Base-by-base conservation (phyloP, 2,113 vertebrate genomes). In the Brevimyrus niger region DNA sequence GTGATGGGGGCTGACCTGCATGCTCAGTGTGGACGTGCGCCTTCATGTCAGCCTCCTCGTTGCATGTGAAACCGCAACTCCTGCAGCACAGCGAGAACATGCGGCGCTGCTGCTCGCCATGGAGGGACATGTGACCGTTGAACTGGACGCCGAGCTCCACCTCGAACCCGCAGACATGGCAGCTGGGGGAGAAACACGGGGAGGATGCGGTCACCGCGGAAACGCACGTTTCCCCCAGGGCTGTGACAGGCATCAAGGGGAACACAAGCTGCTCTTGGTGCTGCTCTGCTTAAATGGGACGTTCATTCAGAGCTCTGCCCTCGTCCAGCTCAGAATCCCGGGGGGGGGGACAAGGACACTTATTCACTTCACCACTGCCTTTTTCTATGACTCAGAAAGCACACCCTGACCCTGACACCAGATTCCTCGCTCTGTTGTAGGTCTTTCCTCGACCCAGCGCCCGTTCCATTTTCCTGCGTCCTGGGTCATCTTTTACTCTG, bases 61-160 rank as follows among this genome's bases (percentile, higher is more conserved):
- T 97, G 92, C 97, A 98, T 93, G 98, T 97, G 89, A 97, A 99
- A 92, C 98, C 97, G 0, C 98, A 99, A 55, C 95, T 93, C 44
- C 96, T 97, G 95, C 98, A 99, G 96, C 98, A 99, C 90, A 99
- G 98, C 0, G 98, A 98, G 95, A 99, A 99, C 98, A 99, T 99
- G 98, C 98, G 99, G 95, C 99, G 98, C 94, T 99, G 98, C 95
- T 98, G 98, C 95, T 99, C 98, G 95, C 99, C 98, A 50, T 99
- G 98, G 91, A 99, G 97, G 3, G 98, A 99, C 98, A 99, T 99
- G 96, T 99, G 98, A 96, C 98, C 98, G 94, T 98, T 98, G 93
- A 99, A 99, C 96, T 99, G 98, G 94, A 98, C 97, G 9, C 99
- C 98, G 93, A 99, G 96, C 96, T 99, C 98, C 0, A 98, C 99